phyloP scores from a whole-genome alignment of 1,140 invertebrate genomes.

The Formica exsecta region DNA sequence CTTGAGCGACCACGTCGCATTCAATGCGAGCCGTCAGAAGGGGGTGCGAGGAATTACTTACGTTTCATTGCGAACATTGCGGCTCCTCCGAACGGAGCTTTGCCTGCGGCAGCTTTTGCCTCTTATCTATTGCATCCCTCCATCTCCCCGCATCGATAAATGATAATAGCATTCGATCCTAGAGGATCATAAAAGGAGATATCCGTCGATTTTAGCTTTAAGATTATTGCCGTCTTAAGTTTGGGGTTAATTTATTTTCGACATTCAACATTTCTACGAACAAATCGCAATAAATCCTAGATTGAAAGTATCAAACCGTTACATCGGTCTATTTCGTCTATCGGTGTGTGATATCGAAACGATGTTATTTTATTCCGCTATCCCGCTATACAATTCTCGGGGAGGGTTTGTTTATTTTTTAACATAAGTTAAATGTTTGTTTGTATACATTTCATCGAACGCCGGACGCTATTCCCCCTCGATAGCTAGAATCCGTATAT shows the following conservation, averaged over 20 bases:
- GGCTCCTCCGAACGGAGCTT: not conserved
- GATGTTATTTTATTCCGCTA: slow-evolving; percentile 37
- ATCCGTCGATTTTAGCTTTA: not conserved
- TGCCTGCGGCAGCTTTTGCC: not conserved
- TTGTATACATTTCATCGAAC: slow-evolving; percentile 48
- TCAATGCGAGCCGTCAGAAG: slow-evolving; percentile 67
- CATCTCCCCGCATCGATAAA: not conserved
- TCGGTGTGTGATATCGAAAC: not conserved
- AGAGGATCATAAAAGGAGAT: not conserved
- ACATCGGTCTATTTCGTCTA: slow-evolving; percentile 27
- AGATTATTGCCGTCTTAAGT: slow-evolving; percentile 26
- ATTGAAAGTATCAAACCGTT: slow-evolving; percentile 9
- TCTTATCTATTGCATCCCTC: not conserved
- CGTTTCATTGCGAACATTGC: slow-evolving; percentile 67
- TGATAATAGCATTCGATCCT: slow-evolving; percentile 44
- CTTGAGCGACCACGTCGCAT: slow-evolving; percentile 40
- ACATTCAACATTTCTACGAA: not conserved
- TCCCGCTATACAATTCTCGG: not conserved
- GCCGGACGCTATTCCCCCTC: slow-evolving; percentile 31
- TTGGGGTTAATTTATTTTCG: slow-evolving; percentile 29
- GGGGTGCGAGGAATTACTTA: slow-evolving; percentile 71
- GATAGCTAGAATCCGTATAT: slow-evolving; percentile 62
- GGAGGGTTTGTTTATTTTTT: slow-evolving; percentile 47
- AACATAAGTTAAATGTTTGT: slow-evolving; percentile 58
- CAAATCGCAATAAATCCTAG: not conserved